A percentile compares a stretch with the other conserved stretches of the same genome.
phyloP scores from a whole-genome alignment of 1,140 invertebrate genomes.

The Pseudomyrmex flavicornis region DNA sequence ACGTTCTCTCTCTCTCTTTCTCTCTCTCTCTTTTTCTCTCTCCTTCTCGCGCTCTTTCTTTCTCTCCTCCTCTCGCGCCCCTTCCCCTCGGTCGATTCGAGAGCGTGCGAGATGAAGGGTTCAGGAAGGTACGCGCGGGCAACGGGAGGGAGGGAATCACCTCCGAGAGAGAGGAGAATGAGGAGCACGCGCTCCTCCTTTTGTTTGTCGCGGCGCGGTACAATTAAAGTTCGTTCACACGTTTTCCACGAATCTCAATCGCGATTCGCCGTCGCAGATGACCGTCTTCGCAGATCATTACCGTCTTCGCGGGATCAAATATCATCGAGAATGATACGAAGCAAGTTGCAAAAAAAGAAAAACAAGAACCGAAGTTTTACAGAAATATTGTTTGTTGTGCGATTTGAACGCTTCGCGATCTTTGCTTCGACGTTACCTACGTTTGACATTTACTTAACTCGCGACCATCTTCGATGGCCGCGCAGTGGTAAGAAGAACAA shows the following conservation, averaged over 20 bases:
- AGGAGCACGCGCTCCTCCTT: conserved; percentile 55
- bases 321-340: background rate
- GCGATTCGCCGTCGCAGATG: conserved; percentile 30
- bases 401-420: background rate
- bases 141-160: background rate
- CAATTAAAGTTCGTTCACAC: conserved; percentile 76
- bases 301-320: background rate
- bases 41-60: background rate
- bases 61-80: conserved; percentile 36
- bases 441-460: no score
- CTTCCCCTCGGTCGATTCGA: conserved; percentile 23
- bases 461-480: no score
- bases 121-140: conserved; percentile 63
- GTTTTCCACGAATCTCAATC: conserved; percentile 70
- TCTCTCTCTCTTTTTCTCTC: conserved; percentile 52
- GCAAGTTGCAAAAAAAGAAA: background rate
- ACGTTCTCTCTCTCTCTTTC: conserved; percentile 76
- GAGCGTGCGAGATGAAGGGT: conserved; percentile 57
- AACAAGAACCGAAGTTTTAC: background rate
- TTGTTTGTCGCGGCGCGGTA: conserved; percentile 67
- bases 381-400: background rate
- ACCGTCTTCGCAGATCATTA: conserved; percentile 19
- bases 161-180: background rate
- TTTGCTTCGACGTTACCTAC: background rate
- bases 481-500: no score